These are phyloP conservation scores for Charanyca ferruginea DNA, from an alignment of 2,888 invertebrate genomes.

Conservation along the genomic window DNA sequence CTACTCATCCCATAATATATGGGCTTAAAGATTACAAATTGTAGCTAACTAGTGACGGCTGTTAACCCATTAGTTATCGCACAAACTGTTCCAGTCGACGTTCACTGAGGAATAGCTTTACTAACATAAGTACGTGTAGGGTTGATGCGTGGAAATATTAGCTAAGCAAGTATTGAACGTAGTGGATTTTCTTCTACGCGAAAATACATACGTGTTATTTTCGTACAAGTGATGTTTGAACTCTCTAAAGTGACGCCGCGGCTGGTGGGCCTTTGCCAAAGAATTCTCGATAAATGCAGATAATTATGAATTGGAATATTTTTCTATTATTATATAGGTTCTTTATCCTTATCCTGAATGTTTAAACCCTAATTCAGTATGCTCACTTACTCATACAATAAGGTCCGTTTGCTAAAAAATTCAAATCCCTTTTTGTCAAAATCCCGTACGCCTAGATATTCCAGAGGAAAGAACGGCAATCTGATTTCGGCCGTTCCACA, in stretches of 20 bases:
- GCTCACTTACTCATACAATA: no score
- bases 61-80: conserved; percentile 50
- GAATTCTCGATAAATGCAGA: not conserved
- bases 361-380: not conserved
- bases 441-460: conserved; percentile 22
- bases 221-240: not conserved
- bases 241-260: no score
- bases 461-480: conserved; percentile 26
- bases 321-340: not conserved
- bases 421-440: conserved; percentile 4
- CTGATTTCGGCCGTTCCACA: conserved; percentile 20
- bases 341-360: not conserved
- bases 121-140: conserved; percentile 19
- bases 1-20: conserved; percentile 49
- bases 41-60: conserved; percentile 47
- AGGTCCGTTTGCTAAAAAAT: not conserved
- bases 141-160: conserved; percentile 3
- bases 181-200: not conserved
- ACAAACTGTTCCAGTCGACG: conserved; percentile 32
- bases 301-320: not conserved
- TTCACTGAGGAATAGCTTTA: conserved; percentile 36
- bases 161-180: not conserved
- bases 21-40: conserved; percentile 59
- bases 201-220: not conserved
- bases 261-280: not conserved